Base-by-base conservation (phyloP, 2,888 invertebrate species). In the Drosophila pseudotakahashii region DNA sequence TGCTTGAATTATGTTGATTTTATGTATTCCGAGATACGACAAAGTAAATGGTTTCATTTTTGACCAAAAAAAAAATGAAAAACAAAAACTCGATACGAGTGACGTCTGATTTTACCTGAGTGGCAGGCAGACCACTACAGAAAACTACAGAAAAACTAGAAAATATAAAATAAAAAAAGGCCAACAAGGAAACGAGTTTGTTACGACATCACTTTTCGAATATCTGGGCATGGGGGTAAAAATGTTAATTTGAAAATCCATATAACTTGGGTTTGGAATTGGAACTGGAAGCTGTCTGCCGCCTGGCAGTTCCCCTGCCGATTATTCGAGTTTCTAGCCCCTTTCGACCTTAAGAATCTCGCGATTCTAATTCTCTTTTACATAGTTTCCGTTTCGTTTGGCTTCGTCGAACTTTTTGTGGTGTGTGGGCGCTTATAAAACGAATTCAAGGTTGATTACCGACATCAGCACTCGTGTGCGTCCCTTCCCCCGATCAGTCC, bases 391-490 rank as follows among this genome's bases (percentile, higher is more conserved):
- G 39, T 47, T 47, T 30, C 47, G 47, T 47, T 47, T 47, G 47
- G 47, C 47, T 47, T 16, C 47, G 32, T 50, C 39, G 34, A 52
- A 30, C 52, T 39, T 36, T 30, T 51, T 54, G 50, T 51, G 44
- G 30, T 66, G 60, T 61, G 57, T 68, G 39, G 54, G 59, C 42
- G 59, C 71, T 59, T 71, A 75, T 69, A 62, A 74, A 66, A 62
- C 85, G 76, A 73, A 89, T 88, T 88, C 89, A 86, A 86, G 85
- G 89, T 88, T 86, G 86, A 85, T 88, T 85, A 77, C 82, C 75
- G 75, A 83, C 73, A 73, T 61, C 73, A 55, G 66, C 39, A 39
- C 32, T 41, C 55, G 55, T 36, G 39, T 53, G 52, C 37, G 30
- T 42, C 42, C 23, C 61, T 45, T 48, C n/a, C 45, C 26, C 45